phyloP scores from a whole-genome alignment of 2,888 invertebrate species.

The Dynastes tityus region DNA sequence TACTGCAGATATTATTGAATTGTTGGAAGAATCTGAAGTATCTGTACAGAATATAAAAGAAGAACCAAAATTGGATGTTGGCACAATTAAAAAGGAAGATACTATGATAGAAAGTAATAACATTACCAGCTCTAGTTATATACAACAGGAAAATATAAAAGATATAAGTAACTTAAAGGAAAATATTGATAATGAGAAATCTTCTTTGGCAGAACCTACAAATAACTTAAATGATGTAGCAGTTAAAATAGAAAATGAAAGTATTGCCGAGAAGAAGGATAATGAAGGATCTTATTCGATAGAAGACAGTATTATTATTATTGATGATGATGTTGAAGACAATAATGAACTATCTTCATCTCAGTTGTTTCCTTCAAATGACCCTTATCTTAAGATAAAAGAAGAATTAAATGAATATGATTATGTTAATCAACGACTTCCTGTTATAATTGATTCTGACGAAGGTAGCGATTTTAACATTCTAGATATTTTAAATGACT shows the following conservation, averaged over 20 bases:
- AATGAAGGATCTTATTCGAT: constrained; percentile 44
- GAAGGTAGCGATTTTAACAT: constrained; percentile 22
- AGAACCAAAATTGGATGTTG: background rate
- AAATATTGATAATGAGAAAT: too few relatives aligned
- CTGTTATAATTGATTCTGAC: constrained; percentile 49
- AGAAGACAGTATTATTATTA: constrained; percentile 50
- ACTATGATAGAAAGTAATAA: background rate
- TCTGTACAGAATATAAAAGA: too few relatives aligned
- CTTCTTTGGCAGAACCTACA: background rate
- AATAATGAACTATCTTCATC: constrained; percentile 72
- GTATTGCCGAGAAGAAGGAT: background rate
- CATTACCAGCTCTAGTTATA: background rate
- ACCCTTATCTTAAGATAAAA: constrained; percentile 53
- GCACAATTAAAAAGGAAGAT: background rate
- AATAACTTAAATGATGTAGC: background rate
- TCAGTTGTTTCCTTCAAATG: constrained; percentile 69
- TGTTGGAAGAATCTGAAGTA: constrained; percentile 9
- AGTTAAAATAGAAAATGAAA: constrained; percentile 1
- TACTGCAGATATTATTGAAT: constrained; percentile 17
- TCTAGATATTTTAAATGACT: constrained; percentile 21
- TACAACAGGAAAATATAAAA: background rate
- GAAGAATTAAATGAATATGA: constrained; percentile 49
- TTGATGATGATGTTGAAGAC: constrained; percentile 72
- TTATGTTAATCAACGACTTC: constrained; percentile 44
- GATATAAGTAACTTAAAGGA: constrained; percentile 8